Evolutionary conservation across 2,113 vertebrate species (phyloP).

Genomic region (Brachypteracias leptosomus): DNA sequence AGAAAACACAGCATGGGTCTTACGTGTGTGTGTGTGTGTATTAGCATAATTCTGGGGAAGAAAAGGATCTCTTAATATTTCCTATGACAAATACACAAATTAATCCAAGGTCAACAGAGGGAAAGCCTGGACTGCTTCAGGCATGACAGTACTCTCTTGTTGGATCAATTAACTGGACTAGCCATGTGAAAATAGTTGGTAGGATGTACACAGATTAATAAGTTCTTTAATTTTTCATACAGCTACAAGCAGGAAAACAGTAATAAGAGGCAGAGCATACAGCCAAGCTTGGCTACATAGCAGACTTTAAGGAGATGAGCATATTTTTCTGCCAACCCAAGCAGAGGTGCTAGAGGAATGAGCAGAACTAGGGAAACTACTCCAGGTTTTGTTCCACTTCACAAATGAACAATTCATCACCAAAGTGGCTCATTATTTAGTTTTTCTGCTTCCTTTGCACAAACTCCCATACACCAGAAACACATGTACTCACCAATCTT

Average conservation of each 20-base stretch:
- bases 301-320: neutral
- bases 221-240: conserved; percentile 38
- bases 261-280: neutral
- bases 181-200: conserved; percentile 40
- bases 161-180: conserved; percentile 46
- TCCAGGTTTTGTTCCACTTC: neutral
- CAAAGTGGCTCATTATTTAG: neutral
- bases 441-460: neutral
- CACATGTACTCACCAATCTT: neutral
- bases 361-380: neutral
- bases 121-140: conserved; percentile 10
- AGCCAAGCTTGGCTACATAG: neutral
- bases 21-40: neutral
- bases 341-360: neutral
- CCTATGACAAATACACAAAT: neutral
- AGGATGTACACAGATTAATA: conserved; percentile 1
- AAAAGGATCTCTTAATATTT: too few species aligned
- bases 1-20: neutral
- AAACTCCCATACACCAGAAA: neutral
- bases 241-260: conserved; percentile 4
- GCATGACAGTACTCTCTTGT: conserved; percentile 8
- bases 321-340: neutral
- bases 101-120: neutral
- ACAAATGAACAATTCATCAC: neutral
- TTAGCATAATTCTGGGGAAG: too few species aligned